Evolutionary conservation across 2,888 invertebrate species (phyloP), one percentile per base, ranked within the genome.

Genomic region (Macrophya alboannulata): DNA sequence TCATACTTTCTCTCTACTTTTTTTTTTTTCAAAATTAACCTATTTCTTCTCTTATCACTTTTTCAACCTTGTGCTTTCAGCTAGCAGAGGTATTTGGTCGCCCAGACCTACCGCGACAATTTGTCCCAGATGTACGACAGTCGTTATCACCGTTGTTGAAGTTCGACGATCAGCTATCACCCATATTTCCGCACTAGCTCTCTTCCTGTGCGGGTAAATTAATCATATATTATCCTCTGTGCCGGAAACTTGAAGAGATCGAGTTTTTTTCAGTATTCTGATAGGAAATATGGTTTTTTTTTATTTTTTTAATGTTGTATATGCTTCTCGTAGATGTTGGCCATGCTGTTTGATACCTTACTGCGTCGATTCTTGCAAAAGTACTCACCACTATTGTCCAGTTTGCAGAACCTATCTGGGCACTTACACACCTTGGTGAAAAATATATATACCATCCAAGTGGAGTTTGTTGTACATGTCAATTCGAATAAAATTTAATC

Each of bases 321-420:
- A 71, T 71, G 17, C 3, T 15, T 8, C 21, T 93, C 92, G 84
- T 91, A 94, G 94, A 86, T 94, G 94, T 90, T 95, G 95, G 95
- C 95, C 95, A 0, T 95, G 95, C 86, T 94, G 94, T n/a, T 95
- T 95, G 74, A 86, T 95, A 21, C 95, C 96, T 0, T 96, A 96
- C 89, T 95, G 95, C 89, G 93, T 95, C 92, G 94, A 95, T 86
- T 94, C 95, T 17, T 95, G 95, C 88, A 94, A 94, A 89, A 95
- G 94, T 87, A 94, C 94, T 37, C 94, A 95, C 84, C 96, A 96
- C 89, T 95, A 95, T 87, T 96, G 96, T 86, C 95, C 95, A 0
- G 94, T 94, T 88, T 96, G 96, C 88, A 94, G 94, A 84, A 91
- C 95, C 0, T 95, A 94, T 87, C 92, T 96, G 77, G 96, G 96